These are phyloP conservation scores for Eonycteris spelaea DNA, from an alignment of 2,113 vertebrate genomes.

Conservation along the genomic window DNA sequence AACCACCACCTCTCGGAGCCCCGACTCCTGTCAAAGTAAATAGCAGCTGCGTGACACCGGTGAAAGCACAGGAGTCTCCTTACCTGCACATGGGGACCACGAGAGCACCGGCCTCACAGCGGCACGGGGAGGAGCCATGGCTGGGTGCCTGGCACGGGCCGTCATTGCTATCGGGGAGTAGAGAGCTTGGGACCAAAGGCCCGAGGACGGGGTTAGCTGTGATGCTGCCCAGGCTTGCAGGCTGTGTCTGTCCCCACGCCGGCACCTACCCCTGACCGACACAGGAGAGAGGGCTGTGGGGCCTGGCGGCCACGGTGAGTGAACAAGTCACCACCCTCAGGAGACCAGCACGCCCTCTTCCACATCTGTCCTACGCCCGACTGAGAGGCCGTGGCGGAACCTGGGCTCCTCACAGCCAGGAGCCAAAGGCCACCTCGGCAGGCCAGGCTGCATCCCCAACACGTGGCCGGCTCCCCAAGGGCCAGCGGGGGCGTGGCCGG, in stretches of 20 bases:
- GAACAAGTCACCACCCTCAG: neutral
- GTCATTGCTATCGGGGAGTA: neutral
- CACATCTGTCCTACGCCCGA: neutral
- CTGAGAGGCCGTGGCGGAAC: neutral
- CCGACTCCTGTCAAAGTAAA: neutral
- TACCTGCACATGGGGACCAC: neutral
- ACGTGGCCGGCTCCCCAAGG: neutral
- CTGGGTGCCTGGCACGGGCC: neutral
- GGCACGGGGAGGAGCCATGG: accelerated
- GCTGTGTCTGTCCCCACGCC: neutral
- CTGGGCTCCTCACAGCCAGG: neutral
- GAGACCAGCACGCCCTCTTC: neutral
- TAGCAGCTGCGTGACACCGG: neutral
- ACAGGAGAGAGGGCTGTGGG: neutral
- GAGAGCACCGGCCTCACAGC: neutral
- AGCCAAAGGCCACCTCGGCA: neutral
- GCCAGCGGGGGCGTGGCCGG: neutral
- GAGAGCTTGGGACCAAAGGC: accelerated
- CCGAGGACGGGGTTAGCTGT: neutral
- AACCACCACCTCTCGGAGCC: neutral
- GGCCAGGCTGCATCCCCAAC: neutral
- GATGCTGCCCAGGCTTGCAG: accelerated
- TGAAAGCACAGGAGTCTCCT: neutral
- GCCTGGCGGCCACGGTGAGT: neutral
- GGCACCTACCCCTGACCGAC: neutral